Evolutionary conservation across 37 sponge, comb jelly and placozoan genomes (phyloP).

Genomic region (Geodia barretti): DNA sequence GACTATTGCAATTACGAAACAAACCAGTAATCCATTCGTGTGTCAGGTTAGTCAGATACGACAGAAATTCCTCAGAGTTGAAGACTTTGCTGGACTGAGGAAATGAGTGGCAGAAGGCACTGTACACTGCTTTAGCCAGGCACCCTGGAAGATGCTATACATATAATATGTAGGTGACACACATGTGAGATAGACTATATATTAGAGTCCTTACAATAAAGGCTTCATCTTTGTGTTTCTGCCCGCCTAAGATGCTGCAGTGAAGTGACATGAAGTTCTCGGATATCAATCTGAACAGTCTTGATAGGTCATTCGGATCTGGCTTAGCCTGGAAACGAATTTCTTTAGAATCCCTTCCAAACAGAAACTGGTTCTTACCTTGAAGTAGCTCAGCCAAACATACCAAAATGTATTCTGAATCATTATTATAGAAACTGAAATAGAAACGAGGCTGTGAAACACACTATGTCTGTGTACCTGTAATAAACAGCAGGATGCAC

Average conservation of each 20-base stretch:
- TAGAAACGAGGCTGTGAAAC: no score
- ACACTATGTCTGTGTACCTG: conserved; percentile 26
- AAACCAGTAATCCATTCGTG: conserved; percentile 75
- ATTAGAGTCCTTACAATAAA: conserved; percentile 44
- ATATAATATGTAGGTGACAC: not conserved
- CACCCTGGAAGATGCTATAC: conserved; percentile 71
- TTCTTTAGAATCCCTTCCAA: not conserved
- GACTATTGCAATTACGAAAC: not conserved
- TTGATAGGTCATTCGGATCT: conserved; percentile 21
- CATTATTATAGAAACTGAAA: conserved; percentile 6
- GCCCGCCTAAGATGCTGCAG: not conserved
- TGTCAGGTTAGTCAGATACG: conserved; percentile 32
- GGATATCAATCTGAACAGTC: conserved; percentile 57
- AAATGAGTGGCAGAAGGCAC: conserved; percentile 63
- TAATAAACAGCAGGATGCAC: conserved; percentile 42
- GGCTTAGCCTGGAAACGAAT: conserved; percentile 34
- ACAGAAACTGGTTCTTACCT: conserved; percentile 26
- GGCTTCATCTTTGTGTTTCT: conserved; percentile 45
- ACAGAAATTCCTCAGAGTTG: conserved; percentile 24
- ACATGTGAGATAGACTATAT: not conserved
- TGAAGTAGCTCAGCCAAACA: conserved; percentile 75
- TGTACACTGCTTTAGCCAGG: conserved; percentile 64
- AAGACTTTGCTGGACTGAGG: conserved; percentile 52
- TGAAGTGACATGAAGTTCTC: conserved; percentile 35
- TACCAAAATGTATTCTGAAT: conserved; percentile 81